A percentile compares a stretch with the other conserved stretches of the same genome.
Evolutionary conservation across 2,797 vertebrate species (phyloP).

Genomic region (Anniella stebbinsi): DNA sequence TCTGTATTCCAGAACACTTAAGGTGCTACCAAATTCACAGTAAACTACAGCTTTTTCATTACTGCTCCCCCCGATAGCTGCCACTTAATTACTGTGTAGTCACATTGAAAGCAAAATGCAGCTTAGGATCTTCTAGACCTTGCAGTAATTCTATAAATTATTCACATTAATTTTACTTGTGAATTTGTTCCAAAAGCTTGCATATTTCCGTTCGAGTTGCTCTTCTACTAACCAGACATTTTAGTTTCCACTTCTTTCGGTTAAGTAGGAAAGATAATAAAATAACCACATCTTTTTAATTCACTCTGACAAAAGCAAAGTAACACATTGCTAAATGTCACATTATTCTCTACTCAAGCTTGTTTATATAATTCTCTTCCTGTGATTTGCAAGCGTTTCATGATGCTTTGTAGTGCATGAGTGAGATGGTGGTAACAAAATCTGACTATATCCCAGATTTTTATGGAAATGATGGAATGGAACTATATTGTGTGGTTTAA

Average conservation of each 20-base stretch:
- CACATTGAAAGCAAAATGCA: background rate
- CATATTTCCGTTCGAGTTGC: background rate
- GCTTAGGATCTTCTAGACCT: background rate
- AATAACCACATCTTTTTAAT: slow-evolving; percentile 3
- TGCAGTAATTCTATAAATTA: background rate
- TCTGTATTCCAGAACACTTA: too few species aligned
- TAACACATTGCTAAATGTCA: background rate
- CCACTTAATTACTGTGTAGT: background rate
- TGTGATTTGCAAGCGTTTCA: background rate
- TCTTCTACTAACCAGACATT: background rate
- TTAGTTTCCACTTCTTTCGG: background rate
- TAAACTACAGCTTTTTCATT: background rate
- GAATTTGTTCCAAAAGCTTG: background rate
- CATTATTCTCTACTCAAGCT: slow-evolving; percentile 2
- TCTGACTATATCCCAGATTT: background rate
- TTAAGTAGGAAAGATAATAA: slow-evolving; percentile 32
- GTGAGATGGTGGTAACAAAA: background rate
- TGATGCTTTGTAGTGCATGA: background rate
- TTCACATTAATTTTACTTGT: background rate
- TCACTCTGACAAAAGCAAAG: slow-evolving; percentile 4
- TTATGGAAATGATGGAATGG: background rate
- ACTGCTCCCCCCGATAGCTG: background rate
- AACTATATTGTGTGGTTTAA: background rate
- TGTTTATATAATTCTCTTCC: background rate
- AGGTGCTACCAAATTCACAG: background rate